Base-by-base conservation (phyloP, 2,113 vertebrate genomes). In the Hymenochirus boettgeri region DNA sequence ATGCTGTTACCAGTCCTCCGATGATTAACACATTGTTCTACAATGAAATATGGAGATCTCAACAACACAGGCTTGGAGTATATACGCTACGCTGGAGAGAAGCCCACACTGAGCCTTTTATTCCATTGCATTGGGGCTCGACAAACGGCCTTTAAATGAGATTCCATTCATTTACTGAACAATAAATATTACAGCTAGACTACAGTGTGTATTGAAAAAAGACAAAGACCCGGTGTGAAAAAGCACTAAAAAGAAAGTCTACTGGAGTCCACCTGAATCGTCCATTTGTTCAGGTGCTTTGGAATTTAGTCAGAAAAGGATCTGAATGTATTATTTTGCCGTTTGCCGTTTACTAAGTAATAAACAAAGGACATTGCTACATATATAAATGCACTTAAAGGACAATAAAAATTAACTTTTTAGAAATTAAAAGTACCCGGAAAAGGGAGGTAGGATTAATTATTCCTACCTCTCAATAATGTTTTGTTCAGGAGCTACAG, bases 91-190 rank as follows among this genome's bases (percentile, higher is more conserved):
- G 12, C 24, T 19, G 24, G 39, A 13, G 7, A n/a, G 17, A n/a
- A 19, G 37, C 35, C 13, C 22, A 46, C 62, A 13, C 52, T 10
- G 35, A 29, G 42, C 45, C 42, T 33, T 48, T 57, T 21, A 22
- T 23, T 47, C 19, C 54, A n/a, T 10, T 11, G 54, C 42, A 42
- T 35, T 24, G 13, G 18, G 25, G 42, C 37, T 29, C 26, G 27
- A 37, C 21, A 46, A 3, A 18, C 27, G 27, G 46, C 24, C 29
- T 58, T 48, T 58, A 59, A 39, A 52, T 19, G 31, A 37, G 33
- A 31, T 22, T 56, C 50, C 64, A 58, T 51, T 51, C 55, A 59
- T 51, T 66, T 58, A 66, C n/a, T 39, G 55, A 26, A 66, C 37
- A 59, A 66, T 51, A 59, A 26, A 58, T 59, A 58, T 46, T 66